Percentiles rank a stretch among this genome's conserved stretches.
These are phyloP conservation scores for Xanthorhoe designata DNA, from an alignment of 2,888 invertebrate genomes.

Conservation along the genomic window DNA sequence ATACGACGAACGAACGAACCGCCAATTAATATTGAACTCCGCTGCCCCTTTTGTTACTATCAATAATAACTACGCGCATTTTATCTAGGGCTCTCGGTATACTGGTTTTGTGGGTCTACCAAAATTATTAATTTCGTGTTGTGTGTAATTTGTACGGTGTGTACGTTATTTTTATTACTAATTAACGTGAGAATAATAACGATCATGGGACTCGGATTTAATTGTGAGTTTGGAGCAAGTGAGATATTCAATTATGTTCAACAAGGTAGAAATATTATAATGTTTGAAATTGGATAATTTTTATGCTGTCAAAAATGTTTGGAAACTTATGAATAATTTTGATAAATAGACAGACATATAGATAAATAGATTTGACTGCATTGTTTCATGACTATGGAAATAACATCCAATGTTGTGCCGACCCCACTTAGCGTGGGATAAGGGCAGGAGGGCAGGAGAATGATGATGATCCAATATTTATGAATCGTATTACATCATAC, in stretches of 20 bases:
- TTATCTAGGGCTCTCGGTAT: conserved; percentile 32
- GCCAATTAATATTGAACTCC: conserved; percentile 44
- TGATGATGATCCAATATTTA: too few relatives aligned
- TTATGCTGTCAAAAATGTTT: not conserved
- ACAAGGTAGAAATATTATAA: conserved; percentile 2
- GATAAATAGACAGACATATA: too few relatives aligned
- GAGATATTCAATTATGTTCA: conserved; percentile 19
- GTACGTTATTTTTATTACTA: conserved; percentile 43
- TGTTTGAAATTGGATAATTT: not conserved
- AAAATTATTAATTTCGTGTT: conserved; percentile 48
- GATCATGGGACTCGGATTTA: conserved; percentile 23
- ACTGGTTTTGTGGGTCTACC: conserved; percentile 40
- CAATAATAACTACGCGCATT: conserved; percentile 26
- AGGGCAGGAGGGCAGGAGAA: too few relatives aligned
- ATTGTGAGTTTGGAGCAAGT: conserved; percentile 20
- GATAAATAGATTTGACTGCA: not conserved
- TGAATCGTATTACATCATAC: too few relatives aligned
- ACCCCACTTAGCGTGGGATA: too few relatives aligned
- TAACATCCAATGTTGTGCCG: too few relatives aligned
- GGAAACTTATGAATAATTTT: not conserved
- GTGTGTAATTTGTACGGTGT: conserved; percentile 45
- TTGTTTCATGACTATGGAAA: too few relatives aligned
- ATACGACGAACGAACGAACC: too few relatives aligned
- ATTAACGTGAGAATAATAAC: conserved; percentile 52
- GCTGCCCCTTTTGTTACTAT: conserved; percentile 27